Conservation (phyloP, 2,888 invertebrate species). For the Leptarthrus brevirostris region DNA sequence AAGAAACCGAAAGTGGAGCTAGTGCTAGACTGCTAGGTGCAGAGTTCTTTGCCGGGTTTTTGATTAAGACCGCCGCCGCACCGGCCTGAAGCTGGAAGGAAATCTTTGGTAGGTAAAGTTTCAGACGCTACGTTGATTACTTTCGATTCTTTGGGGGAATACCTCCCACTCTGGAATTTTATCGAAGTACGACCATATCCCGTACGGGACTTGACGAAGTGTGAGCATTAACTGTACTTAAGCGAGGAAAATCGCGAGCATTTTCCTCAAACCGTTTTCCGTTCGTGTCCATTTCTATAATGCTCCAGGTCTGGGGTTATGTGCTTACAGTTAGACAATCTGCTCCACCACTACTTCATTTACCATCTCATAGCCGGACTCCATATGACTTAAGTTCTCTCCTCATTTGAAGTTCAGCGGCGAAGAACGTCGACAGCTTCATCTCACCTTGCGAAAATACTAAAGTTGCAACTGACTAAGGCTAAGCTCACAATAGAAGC, state of each 20-base stretch:
- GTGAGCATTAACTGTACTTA: background rate
- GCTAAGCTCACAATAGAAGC: no score
- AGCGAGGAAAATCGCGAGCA: conserved; percentile 15
- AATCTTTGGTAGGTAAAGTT: background rate
- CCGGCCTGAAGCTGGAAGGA: conserved; percentile 1
- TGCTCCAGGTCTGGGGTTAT: background rate
- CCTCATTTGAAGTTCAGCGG: conserved; percentile 18
- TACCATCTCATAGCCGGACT: background rate
- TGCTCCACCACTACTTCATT: conserved; percentile 5
- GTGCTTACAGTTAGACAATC: conserved; percentile 10
- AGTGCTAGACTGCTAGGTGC: background rate
- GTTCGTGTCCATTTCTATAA: background rate
- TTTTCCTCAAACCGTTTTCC: conserved; percentile 7
- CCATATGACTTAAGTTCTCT: conserved; percentile 14
- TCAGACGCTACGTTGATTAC: conserved; percentile 25
- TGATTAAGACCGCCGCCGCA: background rate
- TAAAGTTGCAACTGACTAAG: no score
- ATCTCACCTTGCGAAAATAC: background rate
- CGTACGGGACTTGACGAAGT: background rate
- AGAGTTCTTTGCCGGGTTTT: background rate
- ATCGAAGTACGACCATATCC: background rate
- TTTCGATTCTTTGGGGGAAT: conserved; percentile 21
- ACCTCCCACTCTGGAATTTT: background rate
- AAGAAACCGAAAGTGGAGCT: conserved; percentile 40
- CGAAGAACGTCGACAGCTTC: conserved; percentile 11